Conservation (phyloP, 2,888 invertebrate species). For the Dynastes grantii region DNA sequence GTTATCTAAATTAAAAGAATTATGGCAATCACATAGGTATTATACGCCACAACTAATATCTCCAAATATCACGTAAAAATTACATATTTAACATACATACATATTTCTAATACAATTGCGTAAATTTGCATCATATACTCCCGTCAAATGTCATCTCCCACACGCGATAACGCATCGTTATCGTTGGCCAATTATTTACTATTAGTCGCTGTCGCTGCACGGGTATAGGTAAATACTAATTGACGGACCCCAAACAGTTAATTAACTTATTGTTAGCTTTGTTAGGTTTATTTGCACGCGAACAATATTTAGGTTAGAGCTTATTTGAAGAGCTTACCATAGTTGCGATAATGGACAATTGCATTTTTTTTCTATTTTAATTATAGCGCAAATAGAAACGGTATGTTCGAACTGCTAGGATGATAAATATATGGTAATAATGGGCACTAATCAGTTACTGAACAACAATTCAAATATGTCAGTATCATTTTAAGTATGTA, state of each 20-base stretch:
- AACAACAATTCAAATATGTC: neutral
- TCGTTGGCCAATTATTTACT: neutral
- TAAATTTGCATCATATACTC: neutral
- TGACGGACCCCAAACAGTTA: neutral
- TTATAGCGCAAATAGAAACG: conserved; percentile 2
- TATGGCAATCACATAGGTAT: no score
- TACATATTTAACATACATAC: neutral
- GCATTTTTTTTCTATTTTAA: conserved; percentile 12
- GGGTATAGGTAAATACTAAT: neutral
- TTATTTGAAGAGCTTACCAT: neutral
- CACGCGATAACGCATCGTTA: neutral
- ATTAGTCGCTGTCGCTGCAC: neutral
- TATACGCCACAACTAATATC: no score
- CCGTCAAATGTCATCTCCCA: neutral
- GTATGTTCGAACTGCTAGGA: neutral
- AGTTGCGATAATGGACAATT: neutral
- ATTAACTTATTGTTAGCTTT: neutral
- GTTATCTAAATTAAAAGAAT: no score
- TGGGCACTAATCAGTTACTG: neutral
- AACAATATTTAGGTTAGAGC: neutral
- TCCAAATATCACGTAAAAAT: neutral
- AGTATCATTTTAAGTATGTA: no score
- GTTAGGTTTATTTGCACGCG: neutral
- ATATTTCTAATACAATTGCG: neutral
- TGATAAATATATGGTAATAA: conserved; percentile 3